Conservation (phyloP, 2,888 invertebrate species). For the Drosophila eohydei region DNA sequence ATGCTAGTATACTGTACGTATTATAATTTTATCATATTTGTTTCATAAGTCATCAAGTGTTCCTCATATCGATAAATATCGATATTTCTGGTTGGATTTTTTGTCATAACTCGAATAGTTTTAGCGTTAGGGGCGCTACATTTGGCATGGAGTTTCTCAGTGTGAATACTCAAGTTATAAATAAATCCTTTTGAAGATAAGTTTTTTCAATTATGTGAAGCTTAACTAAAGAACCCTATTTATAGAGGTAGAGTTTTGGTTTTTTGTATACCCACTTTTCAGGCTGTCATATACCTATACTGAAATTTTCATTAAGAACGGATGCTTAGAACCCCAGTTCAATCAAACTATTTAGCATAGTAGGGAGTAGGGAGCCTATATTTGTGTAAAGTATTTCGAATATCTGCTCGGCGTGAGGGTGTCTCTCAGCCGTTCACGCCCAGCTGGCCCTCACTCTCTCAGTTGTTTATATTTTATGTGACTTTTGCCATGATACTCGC, state of each 20-base stretch:
- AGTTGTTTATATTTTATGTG: constrained; percentile 58
- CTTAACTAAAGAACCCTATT: not conserved
- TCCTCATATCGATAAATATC: not conserved
- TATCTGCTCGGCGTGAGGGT: not conserved
- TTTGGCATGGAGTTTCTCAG: not conserved
- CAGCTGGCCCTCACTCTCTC: constrained; percentile 3
- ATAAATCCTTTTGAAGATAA: not conserved
- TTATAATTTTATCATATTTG: not conserved
- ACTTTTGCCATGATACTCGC: not conserved
- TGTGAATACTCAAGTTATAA: not conserved
- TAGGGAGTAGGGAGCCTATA: not conserved
- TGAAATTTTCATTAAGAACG: not conserved
- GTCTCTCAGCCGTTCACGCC: not conserved
- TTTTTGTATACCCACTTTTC: not conserved
- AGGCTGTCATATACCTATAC: not conserved
- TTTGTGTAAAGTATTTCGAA: not conserved
- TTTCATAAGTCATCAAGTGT: not conserved
- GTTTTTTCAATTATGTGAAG: not conserved
- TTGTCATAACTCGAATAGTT: not conserved
- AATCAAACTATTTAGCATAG: not conserved
- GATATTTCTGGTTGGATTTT: not conserved
- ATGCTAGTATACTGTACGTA: too few species aligned
- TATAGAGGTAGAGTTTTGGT: too few species aligned
- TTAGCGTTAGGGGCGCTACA: not conserved
- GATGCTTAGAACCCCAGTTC: not conserved